A percentile compares a stretch with the other conserved stretches of the same genome.
Conservation (phyloP, 2,797 vertebrate genomes). For the Smutsia gigantea region DNA sequence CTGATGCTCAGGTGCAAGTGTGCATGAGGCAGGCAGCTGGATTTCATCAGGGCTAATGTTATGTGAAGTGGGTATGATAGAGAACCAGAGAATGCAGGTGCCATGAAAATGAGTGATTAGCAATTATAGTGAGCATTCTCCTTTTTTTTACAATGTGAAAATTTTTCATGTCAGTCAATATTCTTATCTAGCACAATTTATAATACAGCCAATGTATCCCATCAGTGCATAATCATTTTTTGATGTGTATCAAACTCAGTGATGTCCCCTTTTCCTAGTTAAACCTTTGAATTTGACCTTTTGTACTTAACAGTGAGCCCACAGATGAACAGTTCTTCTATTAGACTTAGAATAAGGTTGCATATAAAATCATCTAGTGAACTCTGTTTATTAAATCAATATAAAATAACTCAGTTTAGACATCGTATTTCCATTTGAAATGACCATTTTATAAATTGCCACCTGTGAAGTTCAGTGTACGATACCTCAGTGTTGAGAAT, state of each 20-base stretch:
- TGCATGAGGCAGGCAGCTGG: neutral
- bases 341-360: neutral
- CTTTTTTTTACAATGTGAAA: neutral
- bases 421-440: slow-evolving; percentile 9
- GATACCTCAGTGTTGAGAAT: neutral
- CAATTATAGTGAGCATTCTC: neutral
- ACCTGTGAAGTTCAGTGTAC: neutral
- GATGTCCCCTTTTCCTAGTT: neutral
- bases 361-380: neutral
- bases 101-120: neutral
- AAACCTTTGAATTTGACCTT: neutral
- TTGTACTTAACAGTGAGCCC: neutral
- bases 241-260: neutral
- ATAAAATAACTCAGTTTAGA: neutral
- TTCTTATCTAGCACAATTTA: neutral
- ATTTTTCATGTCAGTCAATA: neutral
- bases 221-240: neutral
- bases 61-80: neutral
- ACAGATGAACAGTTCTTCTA: neutral
- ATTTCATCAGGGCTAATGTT: neutral
- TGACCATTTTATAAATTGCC: neutral
- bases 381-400: neutral
- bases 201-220: neutral
- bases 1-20: neutral
- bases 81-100: neutral